Evolutionary conservation across 2,113 vertebrate species (phyloP).

Genomic region (Hemiprocne comata): DNA sequence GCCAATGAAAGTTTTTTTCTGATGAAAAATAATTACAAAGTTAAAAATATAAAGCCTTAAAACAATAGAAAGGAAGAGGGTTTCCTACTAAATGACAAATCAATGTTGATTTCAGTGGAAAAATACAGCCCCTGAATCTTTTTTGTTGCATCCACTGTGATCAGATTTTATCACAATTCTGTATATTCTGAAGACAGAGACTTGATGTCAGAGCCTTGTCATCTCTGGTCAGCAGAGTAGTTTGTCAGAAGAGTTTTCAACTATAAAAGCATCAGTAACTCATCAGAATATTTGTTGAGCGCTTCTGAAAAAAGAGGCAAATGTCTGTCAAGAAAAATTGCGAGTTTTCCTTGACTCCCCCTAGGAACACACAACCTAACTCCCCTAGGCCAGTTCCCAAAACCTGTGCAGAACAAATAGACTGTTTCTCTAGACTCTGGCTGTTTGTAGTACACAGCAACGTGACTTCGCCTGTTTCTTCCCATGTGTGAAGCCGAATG

Average conservation of each 20-base stretch:
- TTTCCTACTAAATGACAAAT: neutral
- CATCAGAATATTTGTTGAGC: conserved; percentile 69
- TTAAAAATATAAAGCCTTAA: conserved; percentile 17
- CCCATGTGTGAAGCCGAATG: conserved; percentile 20
- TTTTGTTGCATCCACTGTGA: neutral
- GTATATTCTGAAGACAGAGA: conserved; percentile 46
- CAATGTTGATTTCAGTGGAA: conserved; percentile 1
- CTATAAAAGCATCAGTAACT: conserved; percentile 67
- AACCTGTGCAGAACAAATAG: conserved; percentile 26
- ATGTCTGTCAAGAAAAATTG: conserved; percentile 63
- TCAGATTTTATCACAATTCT: conserved; percentile 41
- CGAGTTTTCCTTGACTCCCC: conserved; percentile 29
- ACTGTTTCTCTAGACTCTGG: conserved; percentile 25
- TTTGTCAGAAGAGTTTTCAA: conserved; percentile 72
- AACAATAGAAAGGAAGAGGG: neutral
- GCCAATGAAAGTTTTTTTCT: neutral
- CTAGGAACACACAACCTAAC: neutral
- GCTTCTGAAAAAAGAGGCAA: conserved; percentile 63
- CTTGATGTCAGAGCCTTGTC: conserved; percentile 63
- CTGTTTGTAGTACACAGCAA: conserved; percentile 42
- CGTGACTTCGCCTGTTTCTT: neutral
- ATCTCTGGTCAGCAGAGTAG: conserved; percentile 67
- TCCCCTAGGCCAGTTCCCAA: neutral
- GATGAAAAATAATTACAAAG: conserved; percentile 27
- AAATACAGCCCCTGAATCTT: neutral